A percentile compares a stretch with the other conserved stretches of the same genome.
Conservation (phyloP, 2,888 invertebrate genomes). For the Macaria notata region DNA sequence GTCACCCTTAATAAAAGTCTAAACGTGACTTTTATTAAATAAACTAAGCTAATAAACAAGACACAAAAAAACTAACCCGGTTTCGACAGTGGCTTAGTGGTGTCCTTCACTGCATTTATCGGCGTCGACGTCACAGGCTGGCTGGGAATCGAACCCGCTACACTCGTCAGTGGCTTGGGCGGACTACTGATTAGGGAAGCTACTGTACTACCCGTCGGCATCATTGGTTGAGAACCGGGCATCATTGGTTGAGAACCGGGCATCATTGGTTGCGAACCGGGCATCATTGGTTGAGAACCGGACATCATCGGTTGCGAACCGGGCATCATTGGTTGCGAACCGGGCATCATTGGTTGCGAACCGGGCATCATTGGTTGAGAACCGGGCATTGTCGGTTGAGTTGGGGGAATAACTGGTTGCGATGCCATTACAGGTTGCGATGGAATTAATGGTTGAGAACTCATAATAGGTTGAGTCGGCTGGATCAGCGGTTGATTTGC, state of each 20-base stretch:
- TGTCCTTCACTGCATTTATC: conserved; percentile 61
- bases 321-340: conserved; percentile 24
- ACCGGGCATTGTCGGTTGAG: neutral
- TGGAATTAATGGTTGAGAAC: conserved; percentile 33
- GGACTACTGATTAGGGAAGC: conserved; percentile 60
- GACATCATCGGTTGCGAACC: conserved; percentile 33
- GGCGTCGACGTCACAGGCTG: conserved; percentile 74
- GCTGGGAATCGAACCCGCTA: conserved; percentile 42
- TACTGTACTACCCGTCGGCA: conserved; percentile 47
- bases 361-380: conserved; percentile 33
- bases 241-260: conserved; percentile 36
- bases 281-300: conserved; percentile 54
- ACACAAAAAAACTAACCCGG: conserved; percentile 53
- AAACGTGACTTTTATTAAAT: too few relatives aligned
- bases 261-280: conserved; percentile 47
- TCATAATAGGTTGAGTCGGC: neutral
- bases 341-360: conserved; percentile 21
- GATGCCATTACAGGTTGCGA: conserved; percentile 15
- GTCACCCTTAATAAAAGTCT: too few relatives aligned
- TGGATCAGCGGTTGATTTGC: too few relatives aligned
- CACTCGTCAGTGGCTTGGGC: conserved; percentile 45
- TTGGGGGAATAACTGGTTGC: conserved; percentile 18
- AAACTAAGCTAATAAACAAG: too few relatives aligned
- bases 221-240: conserved; percentile 44
- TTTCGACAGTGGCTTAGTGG: conserved; percentile 49